Conservation (phyloP, 2,888 invertebrate species). For the Petrolisthes cinctipes region DNA sequence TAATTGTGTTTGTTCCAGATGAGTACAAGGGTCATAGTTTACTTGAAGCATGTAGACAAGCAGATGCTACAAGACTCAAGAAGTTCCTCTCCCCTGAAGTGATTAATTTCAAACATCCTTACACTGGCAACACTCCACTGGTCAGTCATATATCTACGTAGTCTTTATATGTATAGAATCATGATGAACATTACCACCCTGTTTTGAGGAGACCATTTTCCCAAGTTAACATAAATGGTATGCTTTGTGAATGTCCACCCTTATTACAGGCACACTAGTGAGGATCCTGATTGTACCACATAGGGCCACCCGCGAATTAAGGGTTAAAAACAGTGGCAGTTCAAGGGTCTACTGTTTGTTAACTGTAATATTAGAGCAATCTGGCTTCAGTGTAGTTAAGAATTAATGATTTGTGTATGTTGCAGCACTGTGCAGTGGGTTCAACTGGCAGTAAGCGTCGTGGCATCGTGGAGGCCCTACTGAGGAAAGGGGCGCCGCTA, state of each 20-base stretch:
- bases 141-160: constrained; percentile 67
- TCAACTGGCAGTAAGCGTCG: constrained; percentile 90
- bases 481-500: constrained; percentile 88
- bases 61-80: constrained; percentile 88
- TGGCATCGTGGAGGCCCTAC: constrained; percentile 87
- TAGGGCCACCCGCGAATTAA: no score
- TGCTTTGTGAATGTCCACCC: no score
- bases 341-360: not conserved
- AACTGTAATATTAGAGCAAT: no score
- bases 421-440: constrained; percentile 80
- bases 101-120: constrained; percentile 92
- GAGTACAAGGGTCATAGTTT: constrained; percentile 94
- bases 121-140: constrained; percentile 87
- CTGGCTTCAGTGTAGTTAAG: not conserved
- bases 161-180: no score
- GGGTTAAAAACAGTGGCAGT: not conserved
- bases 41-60: constrained; percentile 86
- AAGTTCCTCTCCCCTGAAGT: constrained; percentile 85
- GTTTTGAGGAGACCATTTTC: no score
- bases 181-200: no score
- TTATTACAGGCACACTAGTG: no score
- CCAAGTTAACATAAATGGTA: no score
- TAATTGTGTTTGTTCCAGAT: constrained; percentile 73
- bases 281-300: no score
- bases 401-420: not conserved